Percentiles rank a stretch among this genome's conserved stretches.
Evolutionary conservation across 2,797 vertebrate genomes (phyloP).

Genomic region (Lacerta viridis): DNA sequence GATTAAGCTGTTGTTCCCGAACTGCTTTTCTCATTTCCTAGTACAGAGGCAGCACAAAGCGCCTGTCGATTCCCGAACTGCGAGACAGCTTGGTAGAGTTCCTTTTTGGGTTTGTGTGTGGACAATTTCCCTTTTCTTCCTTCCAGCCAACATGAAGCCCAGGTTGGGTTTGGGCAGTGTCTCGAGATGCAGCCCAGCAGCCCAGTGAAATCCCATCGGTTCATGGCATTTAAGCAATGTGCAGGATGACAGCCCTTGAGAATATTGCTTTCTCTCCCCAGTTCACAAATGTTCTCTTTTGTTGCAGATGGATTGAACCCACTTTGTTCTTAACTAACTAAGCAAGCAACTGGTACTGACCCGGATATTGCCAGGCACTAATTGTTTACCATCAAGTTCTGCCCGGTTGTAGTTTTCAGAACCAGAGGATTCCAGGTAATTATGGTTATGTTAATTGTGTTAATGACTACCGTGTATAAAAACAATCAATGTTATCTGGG

Average conservation of each 20-base stretch:
- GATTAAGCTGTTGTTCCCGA: background rate
- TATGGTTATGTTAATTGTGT: background rate
- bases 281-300: conserved; percentile 7
- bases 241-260: background rate
- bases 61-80: background rate
- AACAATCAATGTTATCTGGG: background rate
- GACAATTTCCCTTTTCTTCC: background rate
- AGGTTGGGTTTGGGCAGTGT: background rate
- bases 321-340: background rate
- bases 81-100: background rate
- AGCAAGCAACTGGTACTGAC: background rate
- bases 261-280: background rate
- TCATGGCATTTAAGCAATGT: background rate
- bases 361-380: background rate
- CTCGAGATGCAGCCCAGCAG: background rate
- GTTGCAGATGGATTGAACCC: conserved; percentile 24
- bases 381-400: background rate
- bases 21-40: background rate
- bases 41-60: background rate
- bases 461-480: background rate
- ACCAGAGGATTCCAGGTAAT: conserved; percentile 43
- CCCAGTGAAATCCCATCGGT: background rate
- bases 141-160: background rate
- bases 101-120: background rate
- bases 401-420: conserved; percentile 18